These are phyloP conservation scores for Pangasius larnaudii DNA, from an alignment of 2,797 vertebrate genomes.

Conservation along the genomic window DNA sequence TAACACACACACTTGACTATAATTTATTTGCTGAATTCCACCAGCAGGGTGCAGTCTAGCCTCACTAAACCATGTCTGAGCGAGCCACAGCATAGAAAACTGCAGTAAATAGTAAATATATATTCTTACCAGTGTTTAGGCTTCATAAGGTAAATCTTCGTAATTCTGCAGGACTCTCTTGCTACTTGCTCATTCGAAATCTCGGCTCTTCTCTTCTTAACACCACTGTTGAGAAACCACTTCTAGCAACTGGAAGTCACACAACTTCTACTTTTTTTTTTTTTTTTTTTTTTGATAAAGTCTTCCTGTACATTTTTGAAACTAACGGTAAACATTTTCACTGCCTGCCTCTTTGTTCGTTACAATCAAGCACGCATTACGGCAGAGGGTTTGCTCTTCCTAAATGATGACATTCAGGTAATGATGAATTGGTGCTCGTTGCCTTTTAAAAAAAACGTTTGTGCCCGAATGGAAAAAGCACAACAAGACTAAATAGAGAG, in stretches of 20 bases:
- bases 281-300: slow-evolving; percentile 6
- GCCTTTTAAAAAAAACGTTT: background rate
- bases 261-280: slow-evolving; percentile 49
- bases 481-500: background rate
- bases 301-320: slow-evolving; percentile 32
- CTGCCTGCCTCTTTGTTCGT: background rate
- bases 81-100: background rate
- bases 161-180: background rate
- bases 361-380: background rate
- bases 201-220: background rate
- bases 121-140: slow-evolving; percentile 19
- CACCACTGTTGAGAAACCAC: slow-evolving; percentile 29
- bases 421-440: background rate
- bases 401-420: background rate
- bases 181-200: slow-evolving; percentile 12
- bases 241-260: slow-evolving; percentile 13
- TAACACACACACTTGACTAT: background rate
- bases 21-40: background rate
- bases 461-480: too few species aligned
- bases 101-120: background rate
- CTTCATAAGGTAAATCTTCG: slow-evolving; percentile 8
- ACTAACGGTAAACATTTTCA: background rate
- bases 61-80: background rate
- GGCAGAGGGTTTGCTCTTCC: background rate
- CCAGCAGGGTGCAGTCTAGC: slow-evolving; percentile 22